Evolutionary conservation across 2,797 vertebrate species (phyloP).

Genomic region (Vireo griseus): DNA sequence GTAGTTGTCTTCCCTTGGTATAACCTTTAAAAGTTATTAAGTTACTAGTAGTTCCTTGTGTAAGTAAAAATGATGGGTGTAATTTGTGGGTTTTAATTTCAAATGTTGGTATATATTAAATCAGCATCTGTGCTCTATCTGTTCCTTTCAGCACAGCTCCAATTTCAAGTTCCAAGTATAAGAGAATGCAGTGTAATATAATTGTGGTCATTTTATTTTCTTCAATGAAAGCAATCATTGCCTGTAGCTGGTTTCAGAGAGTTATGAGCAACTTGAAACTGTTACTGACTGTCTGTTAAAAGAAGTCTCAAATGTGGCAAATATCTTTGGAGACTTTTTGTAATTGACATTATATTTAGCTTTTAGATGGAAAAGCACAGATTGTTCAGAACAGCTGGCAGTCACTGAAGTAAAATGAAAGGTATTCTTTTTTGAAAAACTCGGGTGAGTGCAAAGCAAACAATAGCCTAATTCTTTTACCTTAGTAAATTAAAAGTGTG

Average conservation of each 20-base stretch:
- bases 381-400: not conserved
- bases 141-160: not conserved
- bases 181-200: slow-evolving; percentile 33
- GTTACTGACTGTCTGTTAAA: slow-evolving; percentile 15
- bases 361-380: not conserved
- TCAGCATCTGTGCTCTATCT: not conserved
- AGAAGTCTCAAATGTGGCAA: not conserved
- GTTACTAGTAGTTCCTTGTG: not conserved
- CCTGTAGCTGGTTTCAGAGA: slow-evolving; percentile 1
- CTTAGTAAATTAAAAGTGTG: not conserved
- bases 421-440: not conserved
- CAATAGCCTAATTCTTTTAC: not conserved
- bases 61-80: not conserved
- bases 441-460: not conserved
- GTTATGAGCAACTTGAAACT: not conserved
- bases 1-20: not conserved
- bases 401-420: slow-evolving; percentile 15
- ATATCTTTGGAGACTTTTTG: not conserved
- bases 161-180: slow-evolving; percentile 10
- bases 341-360: not conserved
- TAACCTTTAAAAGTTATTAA: not conserved
- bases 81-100: slow-evolving; percentile 15
- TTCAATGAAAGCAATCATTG: slow-evolving; percentile 25
- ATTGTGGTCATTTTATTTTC: slow-evolving; percentile 54
- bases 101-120: not conserved